Evolutionary conservation across 2,888 invertebrate genomes (phyloP), one percentile per base, ranked within the genome.

Genomic region (Dichetophora obliterata): DNA sequence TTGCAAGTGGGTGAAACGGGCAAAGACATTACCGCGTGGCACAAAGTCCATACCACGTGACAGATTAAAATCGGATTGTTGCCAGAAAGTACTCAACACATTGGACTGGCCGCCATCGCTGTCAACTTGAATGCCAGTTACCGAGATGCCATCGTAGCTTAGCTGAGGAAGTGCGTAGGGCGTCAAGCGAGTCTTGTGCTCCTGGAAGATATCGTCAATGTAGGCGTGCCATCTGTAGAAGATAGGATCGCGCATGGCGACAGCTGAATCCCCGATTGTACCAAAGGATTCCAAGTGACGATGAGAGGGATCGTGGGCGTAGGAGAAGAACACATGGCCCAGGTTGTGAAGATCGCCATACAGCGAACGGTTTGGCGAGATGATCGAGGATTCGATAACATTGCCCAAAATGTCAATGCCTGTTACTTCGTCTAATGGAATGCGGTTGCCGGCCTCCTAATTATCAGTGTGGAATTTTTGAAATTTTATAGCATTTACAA

Each of bases 141-240:
- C 91, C 11, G 91, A 91, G 2, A 94, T 91, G 34, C 92, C 94
- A 0, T 82, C 77, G 75, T 89, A 89, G 80, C 81, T 84, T 3
- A 89, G 80, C 76, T 88, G 85, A 0, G 83, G 81, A 24, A 84
- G 68, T 0, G 90, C 90, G 86, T 96, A 96, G 3, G 93, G 91
- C 0, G 93, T 90, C 34, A 96, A 89, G 16, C 92, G 93, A 78
- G 90, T 90, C 89, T 96, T 96, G 89, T 93, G 93, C 80, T 93
- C 91, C 82, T 92, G 91, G 91, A 96, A 96, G 37, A 96, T 90
- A 82, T 95, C 93, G 83, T 96, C 95, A 34, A 96, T 90, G 86
- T 92, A 94, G 0, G 94, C 91, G 85, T 96, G 96, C 95, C 94
- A 96, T 85, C 95, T 93, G 90, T 96, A 96, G 91, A 96, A 96